Base-by-base conservation (phyloP, 2,113 vertebrate genomes). In the Cyphomyrus discorhynchus region DNA sequence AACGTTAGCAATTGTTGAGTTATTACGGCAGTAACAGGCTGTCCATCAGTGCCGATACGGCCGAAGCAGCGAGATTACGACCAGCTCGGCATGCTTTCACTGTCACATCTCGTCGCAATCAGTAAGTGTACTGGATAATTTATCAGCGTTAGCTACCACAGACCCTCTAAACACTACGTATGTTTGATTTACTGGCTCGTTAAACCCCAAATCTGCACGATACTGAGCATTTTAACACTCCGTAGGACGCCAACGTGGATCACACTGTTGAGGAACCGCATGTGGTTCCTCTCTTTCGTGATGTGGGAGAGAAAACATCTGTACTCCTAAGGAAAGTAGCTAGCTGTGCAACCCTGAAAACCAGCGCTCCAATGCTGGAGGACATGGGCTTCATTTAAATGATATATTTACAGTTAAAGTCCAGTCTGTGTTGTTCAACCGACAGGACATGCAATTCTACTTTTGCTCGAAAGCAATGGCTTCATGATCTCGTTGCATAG, bases 41-140 rank as follows among this genome's bases (percentile, higher is more conserved):
- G 90, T 92, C 94, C 91, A 91, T 91, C 86, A 91, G 39, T 92
- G 90, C 92, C 90, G 3, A 2, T 82, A 74, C 35, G 42, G 50
- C 47, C 80, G 90, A 90, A 90, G 89, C 90, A 87, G 80, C 4
- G 42, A 90, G 82, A 86, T 90, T 77, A 17, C 87, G 86, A 91
- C 77, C 89, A 74, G 90, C 91, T 92, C 91, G 87, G 90, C 91
- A 87, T 84, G 92, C 89, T 90, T 93, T 66, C 85, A 66, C 89
- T 77, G 80, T 91, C 39, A 89, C 31, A 58, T 35, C 89, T 39
- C 88, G 21, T 19, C 24, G 24, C 53, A 52, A 47, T 85, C 50
- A 46, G 56, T 46, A 74, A 82, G 77, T 89, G 19, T 11, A 58
- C 42, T 62, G 42, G 39, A 46, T 50, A 85, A 89, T 84, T 47